These are phyloP conservation scores for Cryptomyrus ogoouensis DNA, from an alignment of 2,113 vertebrate species.

Conservation along the genomic window DNA sequence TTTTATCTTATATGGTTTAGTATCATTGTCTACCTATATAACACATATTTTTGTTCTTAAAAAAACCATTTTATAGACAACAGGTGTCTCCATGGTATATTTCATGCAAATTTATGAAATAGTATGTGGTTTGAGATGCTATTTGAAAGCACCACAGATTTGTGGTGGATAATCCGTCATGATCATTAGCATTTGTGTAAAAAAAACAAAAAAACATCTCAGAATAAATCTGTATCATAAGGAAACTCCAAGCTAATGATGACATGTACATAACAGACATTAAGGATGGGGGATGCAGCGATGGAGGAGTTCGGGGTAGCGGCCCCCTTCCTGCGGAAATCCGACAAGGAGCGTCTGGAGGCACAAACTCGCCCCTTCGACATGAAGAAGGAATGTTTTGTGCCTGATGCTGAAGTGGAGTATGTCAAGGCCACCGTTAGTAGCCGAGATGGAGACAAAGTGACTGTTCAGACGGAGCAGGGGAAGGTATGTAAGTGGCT, in stretches of 20 bases:
- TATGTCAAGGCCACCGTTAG: slow-evolving; percentile 69
- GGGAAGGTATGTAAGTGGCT: slow-evolving; percentile 62
- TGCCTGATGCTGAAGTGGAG: slow-evolving; percentile 71
- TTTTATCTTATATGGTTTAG: not conserved
- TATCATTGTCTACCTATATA: not conserved
- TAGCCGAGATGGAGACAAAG: slow-evolving; percentile 74
- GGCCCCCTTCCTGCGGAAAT: slow-evolving; percentile 73
- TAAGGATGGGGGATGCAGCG: slow-evolving; percentile 65
- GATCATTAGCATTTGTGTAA: not conserved
- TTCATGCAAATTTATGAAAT: not conserved
- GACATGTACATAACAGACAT: slow-evolving; percentile 9
- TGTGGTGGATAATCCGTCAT: not conserved
- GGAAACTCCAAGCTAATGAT: not conserved
- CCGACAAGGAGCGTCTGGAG: slow-evolving; percentile 41
- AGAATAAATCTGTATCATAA: not conserved
- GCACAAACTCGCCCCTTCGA: slow-evolving; percentile 74
- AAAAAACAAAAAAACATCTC: not conserved
- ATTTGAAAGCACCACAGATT: not conserved
- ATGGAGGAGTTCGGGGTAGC: slow-evolving; percentile 77
- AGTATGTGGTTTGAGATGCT: not conserved
- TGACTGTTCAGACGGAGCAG: slow-evolving; percentile 65
- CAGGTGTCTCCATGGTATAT: not conserved
- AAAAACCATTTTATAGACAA: not conserved
- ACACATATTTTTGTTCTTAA: not conserved
- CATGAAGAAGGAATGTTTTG: slow-evolving; percentile 78